A percentile compares a stretch with the other conserved stretches of the same genome.
Evolutionary conservation across 2,113 vertebrate genomes (phyloP).

Genomic region (Anseranas semipalmata): DNA sequence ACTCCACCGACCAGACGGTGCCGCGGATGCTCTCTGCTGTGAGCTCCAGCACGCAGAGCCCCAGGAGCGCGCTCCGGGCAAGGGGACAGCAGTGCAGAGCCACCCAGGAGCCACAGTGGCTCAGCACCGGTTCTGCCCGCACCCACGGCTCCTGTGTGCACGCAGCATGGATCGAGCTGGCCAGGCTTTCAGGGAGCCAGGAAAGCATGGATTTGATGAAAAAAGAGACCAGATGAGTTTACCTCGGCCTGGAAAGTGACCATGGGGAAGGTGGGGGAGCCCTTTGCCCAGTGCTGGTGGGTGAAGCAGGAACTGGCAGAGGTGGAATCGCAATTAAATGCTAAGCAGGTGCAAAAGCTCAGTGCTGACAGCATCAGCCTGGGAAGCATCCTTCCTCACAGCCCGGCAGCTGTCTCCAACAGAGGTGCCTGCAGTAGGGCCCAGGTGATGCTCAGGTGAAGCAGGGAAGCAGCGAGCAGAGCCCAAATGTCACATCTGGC

Average conservation of each 20-base stretch:
- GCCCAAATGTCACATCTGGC: background rate
- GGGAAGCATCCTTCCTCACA: background rate
- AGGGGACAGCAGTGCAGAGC: too few relatives aligned
- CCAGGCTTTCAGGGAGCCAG: too few relatives aligned
- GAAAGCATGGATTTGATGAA: too few relatives aligned
- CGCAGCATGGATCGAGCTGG: too few relatives aligned
- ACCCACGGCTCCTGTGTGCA: too few relatives aligned
- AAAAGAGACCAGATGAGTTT: too few relatives aligned
- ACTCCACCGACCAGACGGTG: rapidly evolving
- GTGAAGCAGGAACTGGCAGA: background rate
- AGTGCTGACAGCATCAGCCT: background rate
- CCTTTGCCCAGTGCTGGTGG: background rate
- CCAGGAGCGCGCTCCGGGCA: too few relatives aligned
- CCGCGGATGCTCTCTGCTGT: too few relatives aligned
- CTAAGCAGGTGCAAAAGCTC: background rate
- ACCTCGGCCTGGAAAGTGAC: background rate
- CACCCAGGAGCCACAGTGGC: too few relatives aligned
- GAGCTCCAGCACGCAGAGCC: too few relatives aligned
- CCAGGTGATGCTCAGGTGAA: background rate
- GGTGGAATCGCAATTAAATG: background rate
- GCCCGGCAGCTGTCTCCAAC: background rate
- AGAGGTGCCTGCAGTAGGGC: background rate
- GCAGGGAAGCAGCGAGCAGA: background rate
- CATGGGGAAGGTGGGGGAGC: background rate
- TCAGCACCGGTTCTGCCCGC: too few relatives aligned